These are phyloP conservation scores for Spicauda simplicius DNA, from an alignment of 2,888 invertebrate species.

Conservation along the genomic window DNA sequence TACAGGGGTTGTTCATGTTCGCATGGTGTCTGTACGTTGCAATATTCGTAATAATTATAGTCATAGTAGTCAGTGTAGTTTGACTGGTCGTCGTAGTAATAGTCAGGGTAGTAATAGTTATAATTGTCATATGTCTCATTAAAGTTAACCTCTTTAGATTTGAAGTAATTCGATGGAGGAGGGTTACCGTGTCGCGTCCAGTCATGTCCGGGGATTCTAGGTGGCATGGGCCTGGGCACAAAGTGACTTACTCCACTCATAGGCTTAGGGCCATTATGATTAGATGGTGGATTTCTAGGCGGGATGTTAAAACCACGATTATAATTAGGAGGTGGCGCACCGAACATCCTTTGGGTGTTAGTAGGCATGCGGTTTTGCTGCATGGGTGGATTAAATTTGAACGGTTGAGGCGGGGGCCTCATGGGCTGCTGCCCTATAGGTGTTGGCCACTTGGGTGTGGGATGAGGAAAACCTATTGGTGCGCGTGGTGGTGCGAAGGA, in stretches of 20 bases:
- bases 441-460: constrained; percentile 21
- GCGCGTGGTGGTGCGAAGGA: constrained; percentile 7
- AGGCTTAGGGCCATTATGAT: constrained; percentile 17
- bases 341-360: no score
- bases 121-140: constrained; percentile 6
- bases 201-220: constrained; percentile 24
- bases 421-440: constrained; percentile 27
- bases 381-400: constrained; percentile 19
- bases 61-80: constrained; percentile 8
- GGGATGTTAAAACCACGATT: constrained; percentile 19
- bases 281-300: constrained; percentile 11
- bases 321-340: constrained; percentile 25
- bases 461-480: not conserved
- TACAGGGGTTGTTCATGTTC: no score
- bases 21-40: not conserved
- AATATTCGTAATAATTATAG: not conserved
- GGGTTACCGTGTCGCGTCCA: constrained; percentile 16
- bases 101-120: constrained; percentile 1
- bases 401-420: constrained; percentile 31
- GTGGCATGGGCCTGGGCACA: constrained; percentile 25
- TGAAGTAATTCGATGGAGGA: constrained; percentile 25
- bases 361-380: constrained; percentile 28
- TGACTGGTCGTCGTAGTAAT: constrained; percentile 16
- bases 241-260: constrained; percentile 37
- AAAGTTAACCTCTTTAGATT: constrained; percentile 16